Conservation (phyloP, 2,888 invertebrate species). For the Apamea sordens region DNA sequence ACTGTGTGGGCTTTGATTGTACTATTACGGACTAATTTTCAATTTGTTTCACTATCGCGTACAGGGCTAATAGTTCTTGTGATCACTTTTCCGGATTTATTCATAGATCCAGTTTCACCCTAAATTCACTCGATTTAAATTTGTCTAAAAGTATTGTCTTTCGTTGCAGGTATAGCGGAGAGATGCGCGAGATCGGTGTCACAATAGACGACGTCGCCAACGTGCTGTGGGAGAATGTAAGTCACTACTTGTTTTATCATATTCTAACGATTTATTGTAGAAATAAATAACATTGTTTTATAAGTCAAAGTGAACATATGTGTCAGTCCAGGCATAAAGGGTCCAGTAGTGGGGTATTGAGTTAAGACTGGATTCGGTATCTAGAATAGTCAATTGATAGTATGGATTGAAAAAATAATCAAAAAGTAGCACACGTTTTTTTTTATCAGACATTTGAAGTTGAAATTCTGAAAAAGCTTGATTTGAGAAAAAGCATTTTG, state of each 20-base stretch:
- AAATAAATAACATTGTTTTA: background rate
- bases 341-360: too few species aligned
- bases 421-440: too few species aligned
- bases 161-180: conserved; percentile 96
- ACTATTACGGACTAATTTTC: background rate
- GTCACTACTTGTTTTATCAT: conserved; percentile 77
- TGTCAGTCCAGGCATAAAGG: too few species aligned
- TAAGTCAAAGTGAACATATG: background rate
- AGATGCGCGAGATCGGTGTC: conserved; percentile 96
- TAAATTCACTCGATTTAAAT: background rate
- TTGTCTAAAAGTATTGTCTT: background rate
- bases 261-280: background rate
- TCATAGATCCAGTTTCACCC: background rate
- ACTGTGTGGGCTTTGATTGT: background rate
- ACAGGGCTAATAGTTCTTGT: background rate
- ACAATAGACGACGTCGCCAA: conserved; percentile 97
- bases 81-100: background rate
- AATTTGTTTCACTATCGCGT: background rate
- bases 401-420: too few species aligned
- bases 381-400: too few species aligned
- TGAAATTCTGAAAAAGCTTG: too few species aligned
- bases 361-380: too few species aligned
- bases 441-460: too few species aligned
- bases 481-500: too few species aligned
- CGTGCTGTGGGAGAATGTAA: conserved; percentile 97